Evolutionary conservation across 2,888 invertebrate species (phyloP), one percentile per base, ranked within the genome.

Genomic region (Agrypnus murinus): DNA sequence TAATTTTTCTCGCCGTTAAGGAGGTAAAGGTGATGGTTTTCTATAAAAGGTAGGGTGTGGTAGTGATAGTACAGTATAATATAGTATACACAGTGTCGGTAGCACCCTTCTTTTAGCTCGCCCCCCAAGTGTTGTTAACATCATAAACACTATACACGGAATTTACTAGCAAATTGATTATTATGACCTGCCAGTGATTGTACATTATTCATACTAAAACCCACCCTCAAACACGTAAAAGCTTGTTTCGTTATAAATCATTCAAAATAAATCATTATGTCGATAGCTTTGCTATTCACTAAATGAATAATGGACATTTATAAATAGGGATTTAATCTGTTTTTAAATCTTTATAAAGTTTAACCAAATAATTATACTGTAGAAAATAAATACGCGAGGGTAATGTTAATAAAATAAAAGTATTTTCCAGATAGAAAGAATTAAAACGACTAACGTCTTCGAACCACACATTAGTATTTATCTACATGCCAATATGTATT

Each of bases 1-100:
- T 74, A 73, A 76, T 76, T 73, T 55, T 65, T 65, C 57, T 64
- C 10, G 15, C 10, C n/a, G 38, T 25, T 55, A 58, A 50, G 57
- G 55, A 63, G 62, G 66, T 53, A 25, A n/a, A n/a, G 25, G 2
- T 3, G 65, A 12, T 40, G 58, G 8, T 36, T 19, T 25, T 40
- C 15, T 8, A 31, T 50, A 32, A 12, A 31, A 34, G 34, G 62
- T 9, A 25, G 50, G 68, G 65, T 46, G 59, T 36, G 68, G 71
- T 25, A 38, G n/a, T n/a, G n/a, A n/a, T n/a, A n/a, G n/a, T n/a
- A n/a, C n/a, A n/a, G n/a, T n/a, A n/a, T n/a, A n/a, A n/a, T n/a
- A n/a, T n/a, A 25, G 25, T 25, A 5, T 25, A 5, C 25, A 25
- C 25, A 5, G 25, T 25, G 25, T 25, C 25, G 25, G 25, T 32